A percentile compares a stretch with the other conserved stretches of the same genome.
phyloP scores from a whole-genome alignment of 2,113 vertebrate species.

The Pomatostomus ruficeps region DNA sequence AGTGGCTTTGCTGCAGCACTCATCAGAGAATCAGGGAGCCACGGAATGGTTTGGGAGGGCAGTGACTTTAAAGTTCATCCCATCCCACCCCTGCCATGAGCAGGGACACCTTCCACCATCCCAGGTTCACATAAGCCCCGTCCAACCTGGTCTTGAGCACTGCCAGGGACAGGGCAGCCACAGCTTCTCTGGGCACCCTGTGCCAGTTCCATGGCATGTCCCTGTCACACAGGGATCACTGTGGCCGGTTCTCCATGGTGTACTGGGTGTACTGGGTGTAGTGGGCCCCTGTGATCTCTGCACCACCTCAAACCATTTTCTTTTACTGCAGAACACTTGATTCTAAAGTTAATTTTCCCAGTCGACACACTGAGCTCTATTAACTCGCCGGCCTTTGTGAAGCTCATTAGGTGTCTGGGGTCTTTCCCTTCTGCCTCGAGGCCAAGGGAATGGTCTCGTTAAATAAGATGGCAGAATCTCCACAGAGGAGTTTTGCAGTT shows the following conservation, averaged over 20 bases:
- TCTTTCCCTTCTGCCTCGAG: conserved; percentile 5
- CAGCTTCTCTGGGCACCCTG: not conserved
- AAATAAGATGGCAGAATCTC: not conserved
- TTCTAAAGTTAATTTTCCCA: not conserved
- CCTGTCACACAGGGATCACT: not conserved
- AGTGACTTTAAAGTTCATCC: not conserved
- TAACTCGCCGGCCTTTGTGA: not conserved
- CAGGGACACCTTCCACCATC: not conserved
- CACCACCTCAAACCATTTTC: not conserved
- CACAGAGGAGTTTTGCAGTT: not conserved
- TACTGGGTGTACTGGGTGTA: no score
- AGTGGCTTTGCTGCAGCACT: not conserved
- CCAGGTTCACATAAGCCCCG: rapidly evolving
- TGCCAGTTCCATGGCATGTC: not conserved
- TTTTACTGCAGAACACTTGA: not conserved
- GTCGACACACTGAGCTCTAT: not conserved
- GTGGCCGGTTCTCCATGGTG: not conserved
- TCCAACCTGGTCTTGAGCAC: not conserved
- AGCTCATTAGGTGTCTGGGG: conserved; percentile 11
- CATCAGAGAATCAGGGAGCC: not conserved
- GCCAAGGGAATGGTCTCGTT: conserved; percentile 8
- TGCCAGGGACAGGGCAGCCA: not conserved
- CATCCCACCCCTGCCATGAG: not conserved
- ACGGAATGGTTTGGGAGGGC: not conserved
- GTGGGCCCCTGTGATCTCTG: rapidly evolving